These are phyloP conservation scores for Diadophis punctatus DNA, from an alignment of 2,113 vertebrate genomes.

Conservation along the genomic window DNA sequence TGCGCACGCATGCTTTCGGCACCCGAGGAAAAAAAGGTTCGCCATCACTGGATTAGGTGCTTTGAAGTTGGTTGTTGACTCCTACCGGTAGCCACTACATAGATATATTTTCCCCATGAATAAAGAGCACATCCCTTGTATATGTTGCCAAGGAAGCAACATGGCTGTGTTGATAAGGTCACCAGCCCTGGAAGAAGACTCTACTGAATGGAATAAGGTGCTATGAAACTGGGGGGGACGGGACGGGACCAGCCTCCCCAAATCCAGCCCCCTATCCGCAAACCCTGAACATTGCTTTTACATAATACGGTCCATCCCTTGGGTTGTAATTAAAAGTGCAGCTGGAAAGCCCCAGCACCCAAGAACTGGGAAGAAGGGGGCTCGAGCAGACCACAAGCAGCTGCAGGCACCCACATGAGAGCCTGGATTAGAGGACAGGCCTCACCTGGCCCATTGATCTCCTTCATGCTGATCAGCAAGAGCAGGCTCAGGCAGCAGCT, in stretches of 20 bases:
- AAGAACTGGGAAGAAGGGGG: constrained; percentile 49
- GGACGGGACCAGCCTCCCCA: background rate
- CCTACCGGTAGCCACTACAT: background rate
- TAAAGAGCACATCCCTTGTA: background rate
- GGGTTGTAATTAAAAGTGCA: constrained; percentile 32
- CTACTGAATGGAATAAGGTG: background rate
- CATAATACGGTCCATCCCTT: background rate
- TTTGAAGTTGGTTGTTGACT: background rate
- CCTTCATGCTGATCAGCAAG: constrained; percentile 27
- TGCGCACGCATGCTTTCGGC: no score
- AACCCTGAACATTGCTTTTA: background rate
- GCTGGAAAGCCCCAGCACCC: constrained; percentile 63
- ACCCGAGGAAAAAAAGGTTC: no score
- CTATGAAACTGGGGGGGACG: background rate
- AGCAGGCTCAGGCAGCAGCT: constrained; percentile 47
- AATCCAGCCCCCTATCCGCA: background rate
- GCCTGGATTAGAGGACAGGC: constrained; percentile 61
- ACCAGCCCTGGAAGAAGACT: background rate
- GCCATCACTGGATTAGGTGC: background rate
- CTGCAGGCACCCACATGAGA: constrained; percentile 78
- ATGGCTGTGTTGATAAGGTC: background rate
- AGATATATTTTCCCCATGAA: background rate
- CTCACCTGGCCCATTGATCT: constrained; percentile 52
- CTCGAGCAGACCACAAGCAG: constrained; percentile 74
- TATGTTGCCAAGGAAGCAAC: background rate